Evolutionary conservation across 2,797 vertebrate genomes (phyloP).

Genomic region (Enteromius unitaeniatus): DNA sequence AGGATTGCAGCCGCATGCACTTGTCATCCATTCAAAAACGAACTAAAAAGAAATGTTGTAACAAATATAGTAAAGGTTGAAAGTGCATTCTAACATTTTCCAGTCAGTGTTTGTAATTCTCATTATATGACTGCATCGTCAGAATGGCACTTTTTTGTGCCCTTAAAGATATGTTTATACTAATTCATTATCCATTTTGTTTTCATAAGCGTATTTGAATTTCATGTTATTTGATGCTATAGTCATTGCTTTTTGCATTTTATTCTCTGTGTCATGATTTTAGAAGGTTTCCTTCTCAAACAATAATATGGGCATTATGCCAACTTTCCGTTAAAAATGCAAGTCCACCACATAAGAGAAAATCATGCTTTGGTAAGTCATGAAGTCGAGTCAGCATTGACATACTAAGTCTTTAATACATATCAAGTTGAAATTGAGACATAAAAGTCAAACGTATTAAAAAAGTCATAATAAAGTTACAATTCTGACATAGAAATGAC

Average conservation of each 20-base stretch:
- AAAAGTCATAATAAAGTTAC: neutral
- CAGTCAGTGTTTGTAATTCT: neutral
- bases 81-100: neutral
- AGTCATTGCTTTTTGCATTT: neutral
- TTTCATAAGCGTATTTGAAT: neutral
- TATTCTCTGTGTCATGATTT: neutral
- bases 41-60: neutral
- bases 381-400: neutral
- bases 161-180: neutral
- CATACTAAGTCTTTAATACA: neutral
- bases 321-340: neutral
- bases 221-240: neutral
- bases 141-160: neutral
- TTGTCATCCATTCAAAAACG: neutral
- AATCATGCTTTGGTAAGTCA: neutral
- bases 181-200: neutral
- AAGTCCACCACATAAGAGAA: neutral
- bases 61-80: neutral
- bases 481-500: neutral
- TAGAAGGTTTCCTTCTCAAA: neutral
- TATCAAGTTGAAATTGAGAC: neutral
- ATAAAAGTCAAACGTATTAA: neutral
- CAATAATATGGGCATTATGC: neutral
- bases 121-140: neutral
- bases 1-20: neutral